These are phyloP conservation scores for Hippotragus niger DNA, from an alignment of 2,113 vertebrate species.

Conservation along the genomic window DNA sequence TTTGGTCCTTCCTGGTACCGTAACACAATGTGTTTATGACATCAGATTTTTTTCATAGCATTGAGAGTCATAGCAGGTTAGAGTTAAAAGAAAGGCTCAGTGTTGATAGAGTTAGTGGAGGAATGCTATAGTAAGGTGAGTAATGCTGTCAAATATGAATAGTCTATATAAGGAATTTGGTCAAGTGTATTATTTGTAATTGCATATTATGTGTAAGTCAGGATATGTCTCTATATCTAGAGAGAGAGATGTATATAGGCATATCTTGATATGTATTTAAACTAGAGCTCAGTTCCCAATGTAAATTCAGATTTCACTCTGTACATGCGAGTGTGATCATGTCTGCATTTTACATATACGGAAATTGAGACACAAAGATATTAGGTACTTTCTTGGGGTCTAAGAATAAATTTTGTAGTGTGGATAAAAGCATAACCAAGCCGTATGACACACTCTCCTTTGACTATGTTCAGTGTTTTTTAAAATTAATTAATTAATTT, in stretches of 20 bases:
- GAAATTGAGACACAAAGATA: neutral
- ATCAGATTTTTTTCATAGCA: constrained; percentile 54
- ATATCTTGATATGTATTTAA: neutral
- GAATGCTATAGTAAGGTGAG: constrained; percentile 47
- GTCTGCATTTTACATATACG: neutral
- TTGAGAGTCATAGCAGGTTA: neutral
- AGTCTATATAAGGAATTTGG: neutral
- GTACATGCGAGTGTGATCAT: neutral
- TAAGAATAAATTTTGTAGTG: neutral
- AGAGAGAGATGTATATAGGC: neutral
- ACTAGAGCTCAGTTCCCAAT: neutral
- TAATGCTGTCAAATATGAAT: neutral
- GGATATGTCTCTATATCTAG: neutral
- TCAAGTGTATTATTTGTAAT: neutral
- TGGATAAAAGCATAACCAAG: neutral
- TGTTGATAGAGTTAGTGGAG: neutral
- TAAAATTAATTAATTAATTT: neutral
- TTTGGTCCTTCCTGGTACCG: constrained; percentile 28
- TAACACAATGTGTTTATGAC: constrained; percentile 65
- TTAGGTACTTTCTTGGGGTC: neutral
- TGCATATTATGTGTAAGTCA: neutral
- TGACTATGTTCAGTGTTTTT: neutral
- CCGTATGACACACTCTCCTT: neutral
- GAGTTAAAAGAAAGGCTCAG: neutral
- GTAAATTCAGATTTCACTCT: neutral